phyloP scores from a whole-genome alignment of 2,888 invertebrate species.

The Oegoconia quadripuncta region DNA sequence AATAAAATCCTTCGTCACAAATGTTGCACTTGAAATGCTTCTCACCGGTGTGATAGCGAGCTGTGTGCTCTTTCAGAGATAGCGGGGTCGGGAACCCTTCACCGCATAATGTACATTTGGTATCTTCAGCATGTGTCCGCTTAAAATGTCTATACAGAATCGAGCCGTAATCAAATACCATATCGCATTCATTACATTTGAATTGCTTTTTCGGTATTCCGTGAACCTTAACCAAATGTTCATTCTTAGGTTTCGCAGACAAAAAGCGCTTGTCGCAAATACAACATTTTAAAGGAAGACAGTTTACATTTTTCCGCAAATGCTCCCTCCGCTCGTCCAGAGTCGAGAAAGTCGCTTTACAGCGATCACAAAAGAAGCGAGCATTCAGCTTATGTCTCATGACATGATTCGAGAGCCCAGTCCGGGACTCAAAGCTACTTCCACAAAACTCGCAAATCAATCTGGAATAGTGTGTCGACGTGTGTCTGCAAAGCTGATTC shows the following conservation, averaged over 20 bases:
- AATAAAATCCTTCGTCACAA: conserved; percentile 25
- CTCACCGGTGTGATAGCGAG: conserved; percentile 7
- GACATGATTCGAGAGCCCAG: conserved; percentile 10
- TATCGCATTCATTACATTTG: conserved; percentile 24
- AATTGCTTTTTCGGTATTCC: conserved; percentile 22
- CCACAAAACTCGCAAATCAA: conserved; percentile 25
- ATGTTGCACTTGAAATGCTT: conserved; percentile 19
- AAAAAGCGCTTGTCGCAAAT: conserved; percentile 24
- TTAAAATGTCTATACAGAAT: conserved; percentile 26
- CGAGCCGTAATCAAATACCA: conserved; percentile 20
- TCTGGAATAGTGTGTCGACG: conserved; percentile 18
- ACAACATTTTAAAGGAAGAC: conserved; percentile 23
- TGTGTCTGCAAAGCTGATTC: conserved; percentile 18
- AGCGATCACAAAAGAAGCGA: conserved; percentile 10
- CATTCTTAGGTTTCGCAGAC: conserved; percentile 24
- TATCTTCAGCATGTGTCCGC: conserved; percentile 23
- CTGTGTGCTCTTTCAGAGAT: conserved; percentile 10
- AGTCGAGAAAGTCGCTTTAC: conserved; percentile 21
- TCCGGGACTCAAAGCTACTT: conserved; percentile 13
- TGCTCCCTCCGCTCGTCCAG: conserved; percentile 28
- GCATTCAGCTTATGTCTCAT: conserved; percentile 5
- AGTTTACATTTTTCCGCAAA: conserved; percentile 18
- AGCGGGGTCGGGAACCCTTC: conserved; percentile 19
- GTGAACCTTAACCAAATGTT: conserved; percentile 25
- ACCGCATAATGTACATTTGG: conserved; percentile 23